Base-by-base conservation (phyloP, 37 sponge, comb jelly and placozoan genomes). In the Bolinopsis microptera region DNA sequence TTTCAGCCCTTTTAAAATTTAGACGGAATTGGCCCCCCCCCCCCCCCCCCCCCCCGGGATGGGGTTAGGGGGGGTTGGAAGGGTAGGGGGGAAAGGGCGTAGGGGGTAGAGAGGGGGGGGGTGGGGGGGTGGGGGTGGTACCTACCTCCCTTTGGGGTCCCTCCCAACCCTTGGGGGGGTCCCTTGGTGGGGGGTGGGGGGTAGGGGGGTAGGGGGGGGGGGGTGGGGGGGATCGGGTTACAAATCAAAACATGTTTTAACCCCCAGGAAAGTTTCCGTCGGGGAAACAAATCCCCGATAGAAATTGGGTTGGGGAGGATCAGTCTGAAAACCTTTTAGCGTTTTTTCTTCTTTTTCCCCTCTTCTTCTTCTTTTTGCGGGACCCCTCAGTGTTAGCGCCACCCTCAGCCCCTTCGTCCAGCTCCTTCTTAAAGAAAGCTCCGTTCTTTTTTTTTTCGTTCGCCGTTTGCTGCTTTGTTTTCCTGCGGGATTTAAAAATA, bases 281-380 rank as follows among this genome's bases (percentile, higher is more conserved):
- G 23, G 96, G 90, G 93, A 96, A n/a, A 98, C 39, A 97, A 93
- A 32, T 94, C 93, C 25, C 95, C 75, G 40, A 98, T 96, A 33
- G 99, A 95, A 38, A 98, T 92, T 31, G 99, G n/a, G n/a, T n/a
- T n/a, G 90, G n/a, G 99, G 99, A 35, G 97, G 96, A 35, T 93
- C 74, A n/a, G 97, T 96, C 86, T 98, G 99, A n/a, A 22, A 35
- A 40, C 80, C 69, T 31, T 32, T 37, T 68, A 3, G 94, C 94
- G 9, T 38, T 21, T 3, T 18, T 72, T 2, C 28, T 75, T 30
- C 25, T 48, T 27, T 92, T 92, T n/a, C n/a, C n/a, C 76, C 76
- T 92, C 39, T 95, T 95, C 93, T 95, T 95, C 94, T 95, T 95
- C 69, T 93, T 94, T 86, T 94, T 95, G 35, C 93, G 76, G 39